These are phyloP conservation scores for Pyrocoelia pectoralis DNA, from an alignment of 2,888 invertebrate genomes.

Conservation along the genomic window DNA sequence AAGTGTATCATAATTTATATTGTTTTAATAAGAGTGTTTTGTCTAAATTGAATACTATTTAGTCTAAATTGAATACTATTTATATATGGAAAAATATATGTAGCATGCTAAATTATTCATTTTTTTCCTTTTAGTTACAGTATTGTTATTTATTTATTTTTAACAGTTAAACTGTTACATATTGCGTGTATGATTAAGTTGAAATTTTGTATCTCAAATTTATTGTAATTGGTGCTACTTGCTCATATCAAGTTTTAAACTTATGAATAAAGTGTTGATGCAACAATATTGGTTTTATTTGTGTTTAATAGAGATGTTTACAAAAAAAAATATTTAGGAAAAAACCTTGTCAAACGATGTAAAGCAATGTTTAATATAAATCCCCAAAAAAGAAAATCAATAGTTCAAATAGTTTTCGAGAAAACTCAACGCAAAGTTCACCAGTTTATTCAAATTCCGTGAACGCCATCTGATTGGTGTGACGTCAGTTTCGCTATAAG, in stretches of 20 bases:
- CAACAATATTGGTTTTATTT: conserved; percentile 4
- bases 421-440: too few relatives aligned
- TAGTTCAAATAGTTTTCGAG: too few relatives aligned
- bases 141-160: conserved; percentile 31
- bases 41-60: not conserved
- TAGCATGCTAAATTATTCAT: conserved; percentile 13
- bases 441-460: too few relatives aligned
- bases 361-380: too few relatives aligned
- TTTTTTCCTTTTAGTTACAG: conserved; percentile 13
- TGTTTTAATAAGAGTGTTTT: not conserved
- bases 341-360: too few relatives aligned
- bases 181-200: conserved; percentile 15
- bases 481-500: too few relatives aligned
- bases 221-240: conserved; percentile 25
- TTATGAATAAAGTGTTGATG: conserved; percentile 14
- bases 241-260: conserved; percentile 26
- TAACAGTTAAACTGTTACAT: conserved; percentile 30
- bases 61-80: not conserved
- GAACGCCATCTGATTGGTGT: too few relatives aligned
- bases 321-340: too few relatives aligned
- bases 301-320: too few relatives aligned
- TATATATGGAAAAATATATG: conserved; percentile 1
- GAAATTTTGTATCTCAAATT: conserved; percentile 15
- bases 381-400: too few relatives aligned
- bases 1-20: conserved; percentile 1